Evolutionary conservation across 2,797 vertebrate species (phyloP).

Genomic region (Amazonetta brasiliensis): DNA sequence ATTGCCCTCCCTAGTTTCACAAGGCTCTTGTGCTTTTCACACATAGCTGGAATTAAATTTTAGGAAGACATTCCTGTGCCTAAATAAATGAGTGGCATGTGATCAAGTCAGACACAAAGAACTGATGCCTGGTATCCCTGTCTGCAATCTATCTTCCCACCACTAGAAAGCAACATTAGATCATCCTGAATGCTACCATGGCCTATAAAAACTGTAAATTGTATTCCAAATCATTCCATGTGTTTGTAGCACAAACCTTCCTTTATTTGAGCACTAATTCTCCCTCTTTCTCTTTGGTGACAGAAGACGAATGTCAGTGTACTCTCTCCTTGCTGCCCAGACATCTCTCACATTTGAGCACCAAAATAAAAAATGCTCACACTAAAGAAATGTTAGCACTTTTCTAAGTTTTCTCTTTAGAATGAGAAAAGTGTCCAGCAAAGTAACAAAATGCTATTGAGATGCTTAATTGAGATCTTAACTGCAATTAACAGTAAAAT

Average conservation of each 20-base stretch:
- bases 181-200: not conserved
- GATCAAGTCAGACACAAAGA: not conserved
- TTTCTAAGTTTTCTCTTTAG: not conserved
- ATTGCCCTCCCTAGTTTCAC: not conserved
- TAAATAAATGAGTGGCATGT: not conserved
- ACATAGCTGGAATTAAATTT: not conserved
- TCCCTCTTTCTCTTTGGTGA: not conserved
- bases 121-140: no score
- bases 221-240: not conserved
- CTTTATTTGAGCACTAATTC: not conserved
- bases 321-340: not conserved
- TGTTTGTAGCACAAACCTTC: not conserved
- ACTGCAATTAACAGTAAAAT: not conserved
- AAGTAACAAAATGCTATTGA: not conserved
- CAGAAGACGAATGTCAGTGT: accelerated
- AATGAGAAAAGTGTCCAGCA: not conserved
- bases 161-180: constrained; percentile 60
- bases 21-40: not conserved
- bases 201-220: accelerated
- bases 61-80: not conserved
- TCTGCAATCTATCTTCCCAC: not conserved
- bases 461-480: not conserved
- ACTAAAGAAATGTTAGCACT: not conserved
- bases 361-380: not conserved
- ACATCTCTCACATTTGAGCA: not conserved